A percentile compares a stretch with the other conserved stretches of the same genome.
Conservation (phyloP, 2,113 vertebrate species). For the Mesoclemmys tuberculata region DNA sequence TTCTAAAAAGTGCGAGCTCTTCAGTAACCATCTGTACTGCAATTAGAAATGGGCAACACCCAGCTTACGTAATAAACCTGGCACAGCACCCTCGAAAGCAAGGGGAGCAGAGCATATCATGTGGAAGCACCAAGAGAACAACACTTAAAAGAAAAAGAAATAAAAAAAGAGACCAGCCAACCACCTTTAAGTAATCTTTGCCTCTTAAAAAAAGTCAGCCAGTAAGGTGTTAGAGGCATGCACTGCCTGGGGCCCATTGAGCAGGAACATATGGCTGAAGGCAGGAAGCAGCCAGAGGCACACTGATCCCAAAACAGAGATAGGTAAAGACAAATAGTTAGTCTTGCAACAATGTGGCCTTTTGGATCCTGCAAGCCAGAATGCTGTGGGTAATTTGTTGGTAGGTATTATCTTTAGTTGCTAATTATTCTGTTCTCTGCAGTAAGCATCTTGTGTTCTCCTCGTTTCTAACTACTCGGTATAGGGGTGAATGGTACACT, state of each 20-base stretch:
- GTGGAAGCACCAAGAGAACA: neutral
- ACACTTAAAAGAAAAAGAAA: neutral
- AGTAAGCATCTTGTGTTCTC: neutral
- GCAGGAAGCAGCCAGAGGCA: conserved; percentile 32
- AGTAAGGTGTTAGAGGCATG: neutral
- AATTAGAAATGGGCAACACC: neutral
- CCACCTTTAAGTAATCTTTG: neutral
- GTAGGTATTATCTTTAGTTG: neutral
- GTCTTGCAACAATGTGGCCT: neutral
- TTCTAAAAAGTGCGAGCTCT: conserved; percentile 9
- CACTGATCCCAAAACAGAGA: neutral
- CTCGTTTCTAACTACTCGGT: neutral
- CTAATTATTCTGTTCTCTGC: neutral
- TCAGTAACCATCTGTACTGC: neutral
- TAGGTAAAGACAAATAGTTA: neutral
- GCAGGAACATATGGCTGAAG: conserved; percentile 52
- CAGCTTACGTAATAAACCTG: neutral
- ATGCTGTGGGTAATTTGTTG: conserved; percentile 4
- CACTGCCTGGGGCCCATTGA: neutral
- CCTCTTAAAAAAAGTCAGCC: neutral
- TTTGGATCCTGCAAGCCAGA: conserved; percentile 29
- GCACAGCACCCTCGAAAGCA: neutral
- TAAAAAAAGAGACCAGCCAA: conserved; percentile 4
- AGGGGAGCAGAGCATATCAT: conserved; percentile 2
- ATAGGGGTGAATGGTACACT: neutral